Base-by-base conservation (phyloP, 2,888 invertebrate genomes). In the Tortricodes alternella region DNA sequence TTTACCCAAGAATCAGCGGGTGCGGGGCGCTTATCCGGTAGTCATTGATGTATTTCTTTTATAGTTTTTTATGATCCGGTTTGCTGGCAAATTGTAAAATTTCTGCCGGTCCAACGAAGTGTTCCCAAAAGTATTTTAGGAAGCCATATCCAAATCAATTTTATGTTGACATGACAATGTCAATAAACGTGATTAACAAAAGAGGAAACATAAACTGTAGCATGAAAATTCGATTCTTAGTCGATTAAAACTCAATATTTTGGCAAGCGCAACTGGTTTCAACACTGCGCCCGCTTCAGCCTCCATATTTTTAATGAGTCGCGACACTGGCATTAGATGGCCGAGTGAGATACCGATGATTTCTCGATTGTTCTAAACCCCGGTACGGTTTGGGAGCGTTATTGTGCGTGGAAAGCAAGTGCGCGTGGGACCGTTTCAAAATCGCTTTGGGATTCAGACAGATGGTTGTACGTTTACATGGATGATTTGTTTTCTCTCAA, bases 281-380 rank as follows among this genome's bases (percentile, higher is more conserved):
- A 8, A 24, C 34, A 50, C 21, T 29, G 24, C 41, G 27, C 9
- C 24, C 35, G n/a, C n/a, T n/a, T n/a, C 29, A 5, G 11, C 44
- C 19, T 4, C 7, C 21, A 46, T 65, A 78, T 38, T 18, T 23
- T 76, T 82, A 84, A 85, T 82, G 83, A 83, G 69, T 63, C 61
- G 64, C 73, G 76, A 74, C 81, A 81, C 78, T 80, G 81, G 74
- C 73, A 73, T 71, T 75, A 68, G 87, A 88, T 88, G 87, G 77
- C 79, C 80, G 71, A 80, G 66, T 68, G 67, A 80, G 87, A 88
- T 87, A 79, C 24, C 56, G 74, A 71, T 68, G 78, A 72, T 85
- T 81, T 83, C 84, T 79, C 79, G 78, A 85, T 87, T 88, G 89
- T 87, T 80, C 64, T 64, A 63, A 65, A 64, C 61, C 62, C 60